phyloP scores from a whole-genome alignment of 1,140 invertebrate genomes.

The Cardiocondyla obscurior region DNA sequence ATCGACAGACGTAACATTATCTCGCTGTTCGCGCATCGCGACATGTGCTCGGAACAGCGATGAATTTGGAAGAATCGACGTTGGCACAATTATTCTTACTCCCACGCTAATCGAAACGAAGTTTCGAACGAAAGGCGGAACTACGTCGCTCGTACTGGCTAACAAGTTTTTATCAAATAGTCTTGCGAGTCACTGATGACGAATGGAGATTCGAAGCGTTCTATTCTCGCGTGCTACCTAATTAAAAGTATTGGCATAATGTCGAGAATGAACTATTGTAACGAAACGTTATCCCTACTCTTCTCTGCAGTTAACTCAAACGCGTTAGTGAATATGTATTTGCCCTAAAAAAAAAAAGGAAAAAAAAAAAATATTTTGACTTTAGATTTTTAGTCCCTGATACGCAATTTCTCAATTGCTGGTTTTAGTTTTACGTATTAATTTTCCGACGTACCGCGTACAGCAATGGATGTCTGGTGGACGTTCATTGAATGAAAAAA shows the following conservation, averaged over 20 bases:
- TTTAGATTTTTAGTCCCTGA: neutral
- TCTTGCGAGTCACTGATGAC: neutral
- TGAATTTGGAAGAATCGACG: slow-evolving; percentile 66
- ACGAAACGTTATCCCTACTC: neutral
- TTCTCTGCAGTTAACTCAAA: neutral
- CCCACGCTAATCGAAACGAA: slow-evolving; percentile 23
- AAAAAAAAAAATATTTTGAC: too few relatives aligned
- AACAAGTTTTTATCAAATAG: neutral
- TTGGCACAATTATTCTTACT: slow-evolving; percentile 62
- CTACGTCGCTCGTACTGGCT: neutral
- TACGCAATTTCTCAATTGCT: slow-evolving; percentile 22
- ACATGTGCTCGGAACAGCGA: slow-evolving; percentile 26
- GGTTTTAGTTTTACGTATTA: neutral
- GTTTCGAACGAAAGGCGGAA: slow-evolving; percentile 7
- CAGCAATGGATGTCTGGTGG: neutral
- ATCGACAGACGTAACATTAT: slow-evolving; percentile 14
- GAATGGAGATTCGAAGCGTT: slow-evolving; percentile 20
- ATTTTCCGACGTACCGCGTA: neutral
- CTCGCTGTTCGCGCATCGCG: neutral
- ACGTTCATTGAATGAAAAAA: neutral
- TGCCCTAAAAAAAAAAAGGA: too few relatives aligned
- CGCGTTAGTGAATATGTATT: neutral
- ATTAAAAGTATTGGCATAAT: slow-evolving; percentile 5
- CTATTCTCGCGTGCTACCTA: slow-evolving; percentile 15
- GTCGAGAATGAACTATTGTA: neutral